Conservation (phyloP, 1,140 invertebrate genomes). For the Halyomorpha halys region DNA sequence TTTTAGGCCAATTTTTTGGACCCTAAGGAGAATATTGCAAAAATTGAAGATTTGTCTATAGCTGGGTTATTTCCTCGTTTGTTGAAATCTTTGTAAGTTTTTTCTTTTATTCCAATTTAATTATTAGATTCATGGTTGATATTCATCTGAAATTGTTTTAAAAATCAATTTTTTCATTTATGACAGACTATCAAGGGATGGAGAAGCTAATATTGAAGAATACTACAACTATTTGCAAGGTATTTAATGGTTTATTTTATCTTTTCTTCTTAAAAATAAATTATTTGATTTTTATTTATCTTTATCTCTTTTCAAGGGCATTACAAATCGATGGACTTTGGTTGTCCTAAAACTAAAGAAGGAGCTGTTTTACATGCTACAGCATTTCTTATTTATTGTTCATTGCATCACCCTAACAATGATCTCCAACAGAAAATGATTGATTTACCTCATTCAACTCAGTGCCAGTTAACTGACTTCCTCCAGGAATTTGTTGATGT, state of each 20-base stretch:
- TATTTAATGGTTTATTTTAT: background rate
- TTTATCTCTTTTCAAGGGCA: background rate
- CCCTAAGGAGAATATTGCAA: background rate
- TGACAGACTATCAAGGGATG: background rate
- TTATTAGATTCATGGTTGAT: too few species aligned
- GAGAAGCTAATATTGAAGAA: background rate
- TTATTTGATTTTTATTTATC: background rate
- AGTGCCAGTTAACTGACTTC: background rate
- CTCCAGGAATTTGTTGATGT: constrained; percentile 13
- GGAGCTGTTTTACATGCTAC: background rate
- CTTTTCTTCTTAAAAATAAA: background rate
- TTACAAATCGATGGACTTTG: background rate
- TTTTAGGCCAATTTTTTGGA: background rate
- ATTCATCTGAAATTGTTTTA: background rate
- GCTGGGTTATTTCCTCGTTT: background rate
- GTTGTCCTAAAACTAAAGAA: background rate
- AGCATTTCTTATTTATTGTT: constrained; percentile 4
- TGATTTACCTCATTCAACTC: background rate
- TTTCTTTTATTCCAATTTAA: background rate
- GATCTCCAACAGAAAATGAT: constrained; percentile 7
- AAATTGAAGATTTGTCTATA: background rate
- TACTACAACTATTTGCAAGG: constrained; percentile 1
- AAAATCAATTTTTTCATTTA: background rate
- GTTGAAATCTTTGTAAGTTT: background rate
- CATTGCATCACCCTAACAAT: background rate